Evolutionary conservation across 2,888 invertebrate species (phyloP).

Genomic region (Mellilla xanthometata): DNA sequence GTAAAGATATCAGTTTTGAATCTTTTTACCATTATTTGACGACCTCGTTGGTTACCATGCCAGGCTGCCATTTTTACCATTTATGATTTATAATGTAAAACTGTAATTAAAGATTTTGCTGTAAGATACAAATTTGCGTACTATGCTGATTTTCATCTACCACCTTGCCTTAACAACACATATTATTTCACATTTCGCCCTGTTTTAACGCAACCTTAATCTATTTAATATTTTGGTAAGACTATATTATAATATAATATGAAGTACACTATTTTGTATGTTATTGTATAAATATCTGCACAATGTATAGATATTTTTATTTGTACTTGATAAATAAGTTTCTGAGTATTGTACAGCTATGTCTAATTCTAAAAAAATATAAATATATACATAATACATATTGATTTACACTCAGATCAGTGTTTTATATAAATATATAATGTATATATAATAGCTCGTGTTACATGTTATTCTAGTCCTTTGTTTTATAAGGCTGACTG

Average conservation of each 20-base stretch:
- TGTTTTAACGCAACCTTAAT: conserved; percentile 5
- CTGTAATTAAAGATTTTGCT: no score
- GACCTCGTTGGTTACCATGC: no score
- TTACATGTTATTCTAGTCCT: no score
- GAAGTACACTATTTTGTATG: conserved; percentile 32
- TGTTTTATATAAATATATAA: conserved; percentile 4
- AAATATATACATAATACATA: background rate
- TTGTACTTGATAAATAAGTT: conserved; percentile 30
- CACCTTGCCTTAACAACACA: no score
- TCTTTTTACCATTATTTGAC: no score
- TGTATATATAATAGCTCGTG: no score
- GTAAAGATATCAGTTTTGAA: no score
- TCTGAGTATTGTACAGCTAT: conserved; percentile 31
- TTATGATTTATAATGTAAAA: no score
- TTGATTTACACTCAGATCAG: conserved; percentile 20
- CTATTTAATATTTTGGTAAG: conserved; percentile 22
- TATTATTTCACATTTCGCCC: conserved; percentile 18
- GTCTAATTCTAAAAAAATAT: conserved; percentile 1
- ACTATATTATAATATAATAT: conserved; percentile 22
- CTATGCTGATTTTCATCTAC: no score
- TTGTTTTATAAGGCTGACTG: no score
- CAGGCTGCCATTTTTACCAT: no score
- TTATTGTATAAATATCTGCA: conserved; percentile 14
- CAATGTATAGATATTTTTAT: conserved; percentile 19
- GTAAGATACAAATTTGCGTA: no score